These are phyloP conservation scores for Pangasius sanitwongsei DNA, from an alignment of 2,797 vertebrate species.

Conservation along the genomic window DNA sequence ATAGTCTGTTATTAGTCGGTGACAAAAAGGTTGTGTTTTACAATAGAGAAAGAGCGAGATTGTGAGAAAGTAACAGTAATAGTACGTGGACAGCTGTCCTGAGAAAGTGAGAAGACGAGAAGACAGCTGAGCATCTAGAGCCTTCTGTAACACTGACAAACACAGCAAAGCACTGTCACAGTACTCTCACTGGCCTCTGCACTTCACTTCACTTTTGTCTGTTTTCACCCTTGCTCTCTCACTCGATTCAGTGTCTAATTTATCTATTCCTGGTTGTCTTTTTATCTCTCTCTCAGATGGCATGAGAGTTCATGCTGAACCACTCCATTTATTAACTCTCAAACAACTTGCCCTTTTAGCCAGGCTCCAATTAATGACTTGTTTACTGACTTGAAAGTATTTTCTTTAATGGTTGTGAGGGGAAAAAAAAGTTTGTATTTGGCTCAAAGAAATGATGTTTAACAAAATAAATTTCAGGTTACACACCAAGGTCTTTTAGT, in stretches of 20 bases:
- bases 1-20: background rate
- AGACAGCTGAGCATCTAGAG: constrained; percentile 60
- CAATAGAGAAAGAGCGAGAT: constrained; percentile 19
- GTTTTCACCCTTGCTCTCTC: constrained; percentile 13
- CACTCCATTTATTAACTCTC: constrained; percentile 57
- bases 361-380: constrained; percentile 51
- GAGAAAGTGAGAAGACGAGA: constrained; percentile 59
- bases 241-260: background rate
- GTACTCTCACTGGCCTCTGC: background rate
- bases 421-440: background rate
- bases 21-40: background rate
- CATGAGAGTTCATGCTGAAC: constrained; percentile 35
- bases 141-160: constrained; percentile 44
- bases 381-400: constrained; percentile 30
- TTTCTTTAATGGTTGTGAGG: background rate
- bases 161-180: constrained; percentile 49
- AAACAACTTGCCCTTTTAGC: constrained; percentile 54
- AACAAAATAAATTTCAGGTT: background rate
- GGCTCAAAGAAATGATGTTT: background rate
- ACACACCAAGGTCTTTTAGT: constrained; percentile 3
- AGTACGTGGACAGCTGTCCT: constrained; percentile 56
- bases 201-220: constrained; percentile 9
- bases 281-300: constrained; percentile 13
- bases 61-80: constrained; percentile 51
- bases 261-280: background rate